These are phyloP conservation scores for Numenius phaeopus DNA, from an alignment of 2,797 vertebrate genomes.

Conservation along the genomic window DNA sequence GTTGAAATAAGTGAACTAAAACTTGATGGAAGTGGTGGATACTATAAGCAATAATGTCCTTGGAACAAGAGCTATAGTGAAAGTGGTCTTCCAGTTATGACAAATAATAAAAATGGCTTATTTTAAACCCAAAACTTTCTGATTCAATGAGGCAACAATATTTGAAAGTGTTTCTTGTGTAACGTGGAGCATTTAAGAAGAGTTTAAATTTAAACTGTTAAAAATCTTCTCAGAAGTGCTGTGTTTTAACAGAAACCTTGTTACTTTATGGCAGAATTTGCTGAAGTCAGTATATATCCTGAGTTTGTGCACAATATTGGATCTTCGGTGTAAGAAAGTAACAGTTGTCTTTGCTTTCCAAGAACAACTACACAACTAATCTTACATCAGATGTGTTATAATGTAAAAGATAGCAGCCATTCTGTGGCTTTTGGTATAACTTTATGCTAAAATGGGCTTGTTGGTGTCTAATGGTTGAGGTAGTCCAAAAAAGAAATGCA, in stretches of 20 bases:
- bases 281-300: background rate
- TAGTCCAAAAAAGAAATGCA: background rate
- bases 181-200: background rate
- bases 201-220: background rate
- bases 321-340: background rate
- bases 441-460: background rate
- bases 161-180: background rate
- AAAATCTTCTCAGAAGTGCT: background rate
- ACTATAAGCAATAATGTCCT: background rate
- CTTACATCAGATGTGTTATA: background rate
- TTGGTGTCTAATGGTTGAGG: background rate
- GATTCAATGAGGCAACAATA: fast-evolving
- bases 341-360: background rate
- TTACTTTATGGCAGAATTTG: background rate
- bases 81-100: background rate
- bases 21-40: background rate
- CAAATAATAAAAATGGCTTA: background rate
- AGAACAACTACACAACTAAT: background rate
- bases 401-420: background rate
- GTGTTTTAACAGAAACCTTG: background rate
- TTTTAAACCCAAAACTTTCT: background rate
- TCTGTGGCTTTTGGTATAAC: background rate
- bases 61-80: background rate
- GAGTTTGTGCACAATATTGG: background rate
- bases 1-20: background rate